A percentile compares a stretch with the other conserved stretches of the same genome.
These are phyloP conservation scores for Philotrypesis tridentata DNA, from an alignment of 1,140 invertebrate genomes.

Conservation along the genomic window DNA sequence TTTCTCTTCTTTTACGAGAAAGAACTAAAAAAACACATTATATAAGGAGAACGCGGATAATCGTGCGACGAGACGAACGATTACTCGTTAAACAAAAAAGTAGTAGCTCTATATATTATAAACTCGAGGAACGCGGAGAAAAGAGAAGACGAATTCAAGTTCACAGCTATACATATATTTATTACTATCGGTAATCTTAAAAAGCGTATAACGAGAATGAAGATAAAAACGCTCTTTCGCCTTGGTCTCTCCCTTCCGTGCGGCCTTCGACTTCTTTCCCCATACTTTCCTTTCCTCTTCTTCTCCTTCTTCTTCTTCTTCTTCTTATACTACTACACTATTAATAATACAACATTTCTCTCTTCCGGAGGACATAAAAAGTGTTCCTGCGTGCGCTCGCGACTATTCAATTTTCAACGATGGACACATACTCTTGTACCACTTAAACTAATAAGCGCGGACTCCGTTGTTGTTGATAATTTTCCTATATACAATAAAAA, in stretches of 20 bases:
- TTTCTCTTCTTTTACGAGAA: constrained; percentile 25
- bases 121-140: constrained; percentile 1
- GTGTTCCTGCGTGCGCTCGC: background rate
- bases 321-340: background rate
- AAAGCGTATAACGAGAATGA: background rate
- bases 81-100: background rate
- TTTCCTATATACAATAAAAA: background rate
- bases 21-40: background rate
- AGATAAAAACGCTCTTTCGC: constrained; percentile 20
- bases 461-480: background rate
- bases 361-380: background rate
- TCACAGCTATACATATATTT: background rate
- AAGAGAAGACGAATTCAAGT: background rate
- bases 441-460: background rate
- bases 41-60: constrained; percentile 14
- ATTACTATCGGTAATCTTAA: background rate
- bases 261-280: background rate
- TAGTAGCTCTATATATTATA: background rate
- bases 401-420: background rate
- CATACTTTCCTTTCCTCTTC: background rate
- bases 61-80: constrained; percentile 9
- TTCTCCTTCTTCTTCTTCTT: background rate
- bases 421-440: background rate
- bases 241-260: constrained; percentile 25
- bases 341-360: background rate